Evolutionary conservation across 2,797 vertebrate species (phyloP), one percentile per base, ranked within the genome.

Genomic region (Hephaestus fuliginosus): DNA sequence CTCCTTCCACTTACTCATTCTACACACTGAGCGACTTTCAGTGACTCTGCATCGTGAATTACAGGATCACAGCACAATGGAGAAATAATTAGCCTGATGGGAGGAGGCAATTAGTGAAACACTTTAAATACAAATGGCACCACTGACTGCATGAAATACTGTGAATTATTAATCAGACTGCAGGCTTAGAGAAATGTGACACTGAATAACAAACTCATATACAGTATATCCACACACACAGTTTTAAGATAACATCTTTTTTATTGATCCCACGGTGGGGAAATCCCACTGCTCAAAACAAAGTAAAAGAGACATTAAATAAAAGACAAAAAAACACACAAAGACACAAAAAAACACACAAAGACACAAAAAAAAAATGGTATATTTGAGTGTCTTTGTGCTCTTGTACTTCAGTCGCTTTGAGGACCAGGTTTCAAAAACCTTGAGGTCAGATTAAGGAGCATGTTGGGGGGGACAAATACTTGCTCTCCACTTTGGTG

Each of bases 1-100:
- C 75, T 68, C 39, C 62, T 63, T 68, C 79, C 73, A 60, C 78
- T 88, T 67, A 80, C 68, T 78, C 83, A 86, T 89, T 89, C 84
- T 55, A 36, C 74, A 76, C 74, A 41, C 48, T 1, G 14, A n/a
- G 46, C 12, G 83, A 83, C 89, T 81, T 82, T 66, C 88, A 78
- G 80, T 76, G 78, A 83, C 84, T 85, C 66, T 5, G 82, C 87
- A n/a, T 51, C n/a, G 20, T 82, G 81, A 88, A 82, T 86, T 87
- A 89, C 64, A 80, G 70, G 83, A 93, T 93, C 87, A 84, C 74
- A 88, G 85, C 85, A 91, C 91, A 89, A 91, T 85, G 87, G 79
- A 83, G 84, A 70, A 86, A 90, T 90, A 87, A 93, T 94, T 89
- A 90, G 82, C 85, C 86, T 25, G 48, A 88, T 72, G 77, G 82